A percentile compares a stretch with the other conserved stretches of the same genome.
Evolutionary conservation across 2,888 invertebrate genomes (phyloP).

Genomic region (Lacanobia wlatinum): DNA sequence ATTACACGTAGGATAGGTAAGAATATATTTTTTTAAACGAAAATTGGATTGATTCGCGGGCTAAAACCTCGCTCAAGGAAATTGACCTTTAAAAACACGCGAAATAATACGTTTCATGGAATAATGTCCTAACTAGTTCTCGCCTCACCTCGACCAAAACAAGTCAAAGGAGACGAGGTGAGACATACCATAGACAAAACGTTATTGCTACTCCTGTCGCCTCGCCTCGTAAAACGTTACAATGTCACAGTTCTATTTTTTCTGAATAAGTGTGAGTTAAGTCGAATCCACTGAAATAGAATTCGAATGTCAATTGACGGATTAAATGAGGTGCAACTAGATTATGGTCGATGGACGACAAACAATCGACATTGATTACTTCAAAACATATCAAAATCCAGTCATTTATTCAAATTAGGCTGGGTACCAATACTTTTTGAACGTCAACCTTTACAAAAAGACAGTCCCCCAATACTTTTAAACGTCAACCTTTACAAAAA

Average conservation of each 20-base stretch:
- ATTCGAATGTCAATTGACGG: conserved; percentile 18
- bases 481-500: too few species aligned
- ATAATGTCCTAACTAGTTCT: conserved; percentile 7
- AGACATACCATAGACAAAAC: conserved; percentile 46
- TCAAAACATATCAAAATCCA: too few species aligned
- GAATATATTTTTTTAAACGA: neutral
- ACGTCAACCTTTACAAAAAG: too few species aligned
- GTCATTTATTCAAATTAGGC: too few species aligned
- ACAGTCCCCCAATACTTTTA: too few species aligned
- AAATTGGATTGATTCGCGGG: neutral
- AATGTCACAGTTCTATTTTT: conserved; percentile 17
- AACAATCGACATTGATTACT: neutral
- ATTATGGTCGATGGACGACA: neutral
- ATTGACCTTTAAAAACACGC: neutral
- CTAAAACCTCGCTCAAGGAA: neutral
- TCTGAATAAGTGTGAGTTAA: conserved; percentile 34
- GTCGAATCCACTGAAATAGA: conserved; percentile 58
- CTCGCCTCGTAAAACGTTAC: conserved; percentile 25
- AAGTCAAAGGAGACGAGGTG: conserved; percentile 28
- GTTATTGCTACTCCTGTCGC: conserved; percentile 16
- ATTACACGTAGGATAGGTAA: neutral
- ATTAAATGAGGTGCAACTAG: neutral
- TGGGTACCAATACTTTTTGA: too few species aligned
- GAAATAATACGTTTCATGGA: neutral
- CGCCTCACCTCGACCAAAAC: conserved; percentile 40